Conservation (phyloP, 2,888 invertebrate species). For the Drepanosiphum platanoidis region DNA sequence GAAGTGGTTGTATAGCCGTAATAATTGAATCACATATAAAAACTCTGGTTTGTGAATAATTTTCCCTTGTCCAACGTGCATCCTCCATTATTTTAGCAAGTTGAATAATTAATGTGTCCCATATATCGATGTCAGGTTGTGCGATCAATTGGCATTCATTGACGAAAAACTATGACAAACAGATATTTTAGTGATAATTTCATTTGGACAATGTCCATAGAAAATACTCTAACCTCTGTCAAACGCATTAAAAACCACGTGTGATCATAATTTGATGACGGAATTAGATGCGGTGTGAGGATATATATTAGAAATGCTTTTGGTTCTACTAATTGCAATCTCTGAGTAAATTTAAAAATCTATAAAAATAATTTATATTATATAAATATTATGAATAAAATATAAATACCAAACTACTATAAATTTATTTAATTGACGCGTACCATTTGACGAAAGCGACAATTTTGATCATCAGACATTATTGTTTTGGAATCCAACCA, state of each 20-base stretch:
- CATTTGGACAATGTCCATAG: background rate
- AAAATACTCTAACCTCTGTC: background rate
- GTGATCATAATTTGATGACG: background rate
- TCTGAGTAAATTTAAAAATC: background rate
- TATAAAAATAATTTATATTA: background rate
- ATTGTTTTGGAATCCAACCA: background rate
- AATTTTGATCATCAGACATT: background rate
- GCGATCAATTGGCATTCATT: background rate
- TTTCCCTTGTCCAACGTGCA: conserved; percentile 27
- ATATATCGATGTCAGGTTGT: background rate
- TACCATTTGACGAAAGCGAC: background rate
- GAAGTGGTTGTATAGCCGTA: background rate
- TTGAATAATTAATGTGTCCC: background rate
- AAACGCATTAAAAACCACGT: background rate
- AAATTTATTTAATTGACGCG: background rate
- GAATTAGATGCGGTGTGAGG: background rate
- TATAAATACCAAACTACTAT: background rate
- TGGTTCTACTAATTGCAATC: background rate
- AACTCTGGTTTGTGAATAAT: background rate
- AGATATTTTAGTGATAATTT: background rate
- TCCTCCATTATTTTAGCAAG: conserved; percentile 20
- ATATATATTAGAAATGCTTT: conserved; percentile 4
- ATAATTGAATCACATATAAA: conserved; percentile 12
- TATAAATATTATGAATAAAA: too few species aligned
- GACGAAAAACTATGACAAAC: conserved; percentile 13